Base-by-base conservation (phyloP, 2,888 invertebrate species). In the Tipula unca region DNA sequence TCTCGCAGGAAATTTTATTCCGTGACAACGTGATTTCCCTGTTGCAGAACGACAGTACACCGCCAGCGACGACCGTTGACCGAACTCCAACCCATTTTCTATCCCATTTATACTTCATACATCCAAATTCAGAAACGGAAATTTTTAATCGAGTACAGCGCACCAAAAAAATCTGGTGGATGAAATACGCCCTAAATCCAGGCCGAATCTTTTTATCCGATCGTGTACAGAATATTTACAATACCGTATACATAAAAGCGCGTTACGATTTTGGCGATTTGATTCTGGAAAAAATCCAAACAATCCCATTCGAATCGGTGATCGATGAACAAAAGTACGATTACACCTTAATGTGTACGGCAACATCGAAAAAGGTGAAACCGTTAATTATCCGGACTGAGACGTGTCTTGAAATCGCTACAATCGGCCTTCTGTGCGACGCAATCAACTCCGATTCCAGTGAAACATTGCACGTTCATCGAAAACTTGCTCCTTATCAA, bases 81-180 rank as follows among this genome's bases (percentile, higher is more conserved):
- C 83, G 17, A 32, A 32, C 32, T 4, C 5, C 36, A 2, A 85
- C 82, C 0, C 85, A 69, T 35, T 25, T 88, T 0, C 82, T 91
- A 0, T 87, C 89, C 0, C 89, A 89, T 5, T 89, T 89, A 85
- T 90, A 89, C 48, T 88, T 89, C 86, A 84, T 84, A 10, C 32
- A 36, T 20, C 35, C 35, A 0, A 8, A 14, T 36, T 17, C 32
- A 5, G 25, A 92, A 0, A 92, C 93, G 88, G 94, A 94, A 87
- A 92, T 94, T 88, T 96, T 95, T 89, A 93, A 95, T 88, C 94
- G 94, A 87, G 94, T 95, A 92, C 96, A 96, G 89, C 92, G 94
- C 87, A 94, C 95, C 88, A 92, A 96, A 86, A 95, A 95, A 89
- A 94, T 94, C 88, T 97, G 96, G 96, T 97, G 96, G 96, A 94